phyloP scores from a whole-genome alignment of 2,888 invertebrate genomes.

The Dermolepida albohirtum region DNA sequence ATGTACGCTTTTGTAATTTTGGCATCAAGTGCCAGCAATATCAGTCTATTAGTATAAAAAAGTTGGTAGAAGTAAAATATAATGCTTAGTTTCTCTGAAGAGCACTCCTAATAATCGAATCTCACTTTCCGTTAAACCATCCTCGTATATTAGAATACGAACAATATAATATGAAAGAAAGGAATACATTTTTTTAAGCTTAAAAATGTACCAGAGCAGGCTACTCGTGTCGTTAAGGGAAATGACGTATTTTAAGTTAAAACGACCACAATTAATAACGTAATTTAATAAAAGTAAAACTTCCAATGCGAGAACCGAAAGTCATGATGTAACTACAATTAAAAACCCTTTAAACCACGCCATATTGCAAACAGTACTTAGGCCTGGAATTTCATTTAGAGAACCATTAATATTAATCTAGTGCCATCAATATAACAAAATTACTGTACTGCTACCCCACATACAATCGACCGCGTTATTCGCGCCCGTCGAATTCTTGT shows the following conservation, averaged over 20 bases:
- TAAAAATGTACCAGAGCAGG: background rate
- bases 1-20: too few relatives aligned
- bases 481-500: conserved; percentile 12
- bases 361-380: conserved; percentile 60
- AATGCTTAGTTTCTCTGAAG: too few relatives aligned
- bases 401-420: conserved; percentile 64
- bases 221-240: background rate
- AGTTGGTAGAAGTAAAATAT: too few relatives aligned
- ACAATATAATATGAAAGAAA: background rate
- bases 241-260: conserved; percentile 28
- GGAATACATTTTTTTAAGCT: background rate
- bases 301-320: conserved; percentile 21
- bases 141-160: too few relatives aligned
- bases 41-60: too few relatives aligned
- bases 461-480: conserved; percentile 44
- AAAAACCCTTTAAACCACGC: conserved; percentile 57
- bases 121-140: too few relatives aligned
- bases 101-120: too few relatives aligned
- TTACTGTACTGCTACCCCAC: conserved; percentile 56
- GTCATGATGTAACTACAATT: conserved; percentile 53
- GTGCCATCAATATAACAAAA: conserved; percentile 64
- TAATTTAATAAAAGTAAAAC: conserved; percentile 38
- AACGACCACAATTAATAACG: conserved; percentile 33
- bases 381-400: conserved; percentile 62
- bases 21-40: too few relatives aligned